A percentile compares a stretch with the other conserved stretches of the same genome.
Evolutionary conservation across 92 coral and sea anemone species (phyloP).

Genomic region (Actinostola sp.): DNA sequence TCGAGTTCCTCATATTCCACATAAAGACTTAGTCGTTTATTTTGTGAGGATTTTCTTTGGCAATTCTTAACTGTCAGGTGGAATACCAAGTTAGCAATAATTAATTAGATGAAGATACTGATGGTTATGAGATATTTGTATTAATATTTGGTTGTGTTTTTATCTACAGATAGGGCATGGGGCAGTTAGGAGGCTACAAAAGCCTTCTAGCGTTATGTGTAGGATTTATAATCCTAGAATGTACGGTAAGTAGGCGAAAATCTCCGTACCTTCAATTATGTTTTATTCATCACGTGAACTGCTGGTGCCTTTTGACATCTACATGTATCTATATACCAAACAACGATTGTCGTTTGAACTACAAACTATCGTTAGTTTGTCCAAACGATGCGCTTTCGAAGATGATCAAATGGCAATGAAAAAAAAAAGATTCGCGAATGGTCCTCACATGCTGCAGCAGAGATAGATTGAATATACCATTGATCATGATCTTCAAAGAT

Average conservation of each 20-base stretch:
- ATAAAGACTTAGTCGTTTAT: too few species aligned
- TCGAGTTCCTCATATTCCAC: too few species aligned
- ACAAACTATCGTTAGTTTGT: too few species aligned
- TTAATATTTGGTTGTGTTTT: slow-evolving; percentile 9
- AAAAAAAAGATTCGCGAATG: not conserved
- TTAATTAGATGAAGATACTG: slow-evolving; percentile 72
- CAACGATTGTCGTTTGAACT: not conserved
- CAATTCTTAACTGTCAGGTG: slow-evolving; percentile 64
- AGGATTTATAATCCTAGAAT: slow-evolving; percentile 83
- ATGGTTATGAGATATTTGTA: slow-evolving; percentile 37
- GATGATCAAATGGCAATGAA: not conserved
- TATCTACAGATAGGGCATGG: slow-evolving; percentile 78
- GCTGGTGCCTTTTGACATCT: slow-evolving; percentile 45
- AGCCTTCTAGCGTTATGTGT: slow-evolving; percentile 88
- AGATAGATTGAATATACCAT: not conserved
- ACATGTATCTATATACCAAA: slow-evolving; percentile 12
- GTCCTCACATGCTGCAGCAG: slow-evolving; percentile 28
- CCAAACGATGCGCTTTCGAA: too few species aligned
- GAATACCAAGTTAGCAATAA: slow-evolving; percentile 67
- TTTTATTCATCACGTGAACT: slow-evolving; percentile 64
- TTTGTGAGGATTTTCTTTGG: slow-evolving; percentile 7
- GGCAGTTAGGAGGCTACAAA: slow-evolving; percentile 87
- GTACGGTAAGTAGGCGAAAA: slow-evolving; percentile 69
- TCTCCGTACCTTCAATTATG: slow-evolving; percentile 32
- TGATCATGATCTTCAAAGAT: not conserved